Base-by-base conservation (phyloP, 1,140 invertebrate genomes). In the Chironomus striatipennis region DNA sequence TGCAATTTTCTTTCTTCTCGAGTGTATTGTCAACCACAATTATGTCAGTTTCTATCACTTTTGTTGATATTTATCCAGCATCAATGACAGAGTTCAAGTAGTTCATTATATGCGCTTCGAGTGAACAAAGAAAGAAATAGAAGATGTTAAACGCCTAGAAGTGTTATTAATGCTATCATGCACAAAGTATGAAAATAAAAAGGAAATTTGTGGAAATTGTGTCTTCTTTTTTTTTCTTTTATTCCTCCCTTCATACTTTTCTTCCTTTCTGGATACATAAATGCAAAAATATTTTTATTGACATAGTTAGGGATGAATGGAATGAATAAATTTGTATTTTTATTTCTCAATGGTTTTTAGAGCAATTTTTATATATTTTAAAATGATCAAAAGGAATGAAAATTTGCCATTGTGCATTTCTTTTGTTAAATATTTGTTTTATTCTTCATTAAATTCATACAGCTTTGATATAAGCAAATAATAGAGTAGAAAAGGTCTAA, bases 401-500 rank as follows among this genome's bases (percentile, higher is more conserved):
- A 57, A 57, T 12, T 57, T 57, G 12, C 12, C 4, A 57, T 57
- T 57, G 47, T 57, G 47, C 47, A 57, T 57, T 57, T 57, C 24
- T 57, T 57, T 57, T n/a, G n/a, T 57, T n/a, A 57, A 57, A 57
- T 57, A 15, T 57, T 57, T 57, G 47, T n/a, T 15, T 57, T n/a
- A n/a, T n/a, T 12, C 47, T n/a, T 57, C 12, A 5, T 5, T 57
- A 15, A 34, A 34, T 34, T n/a, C n/a, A 34, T 34, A 34, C 24
- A 34, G 24, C 24, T 34, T 34, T 34, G 5, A 34, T 34, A 34
- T 34, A 5, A 34, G 24, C 24, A 34, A 34, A 34, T 34, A 34
- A 34, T 34, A 34, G 24, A 34, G 24, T 34, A 34, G 24, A 34
- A 34, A 34, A 34, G 24, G 24, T 34, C 5, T 34, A 34, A 34